Evolutionary conservation across 2,113 vertebrate species (phyloP).

Genomic region (Origma solitaria): DNA sequence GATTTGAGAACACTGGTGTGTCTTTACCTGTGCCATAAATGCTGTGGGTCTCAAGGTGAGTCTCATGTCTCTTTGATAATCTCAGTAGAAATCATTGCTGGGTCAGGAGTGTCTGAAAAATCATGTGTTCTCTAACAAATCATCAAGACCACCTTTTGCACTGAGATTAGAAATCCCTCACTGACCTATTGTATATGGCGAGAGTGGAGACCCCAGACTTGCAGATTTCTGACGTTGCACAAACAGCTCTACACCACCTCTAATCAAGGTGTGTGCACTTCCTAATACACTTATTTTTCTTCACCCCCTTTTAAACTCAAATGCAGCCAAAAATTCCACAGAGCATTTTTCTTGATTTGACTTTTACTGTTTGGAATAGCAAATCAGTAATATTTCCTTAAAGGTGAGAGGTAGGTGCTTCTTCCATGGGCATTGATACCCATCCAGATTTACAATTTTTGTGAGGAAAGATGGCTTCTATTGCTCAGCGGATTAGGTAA

Average conservation of each 20-base stretch:
- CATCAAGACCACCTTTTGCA: not conserved
- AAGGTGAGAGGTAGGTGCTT: not conserved
- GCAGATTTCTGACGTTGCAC: not conserved
- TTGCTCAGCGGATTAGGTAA: constrained; percentile 9
- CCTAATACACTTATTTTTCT: not conserved
- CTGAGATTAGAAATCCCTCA: not conserved
- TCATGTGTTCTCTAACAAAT: not conserved
- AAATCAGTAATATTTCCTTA: constrained; percentile 6
- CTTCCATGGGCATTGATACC: not conserved
- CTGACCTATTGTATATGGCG: not conserved
- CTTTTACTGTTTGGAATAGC: not conserved
- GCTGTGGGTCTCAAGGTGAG: not conserved
- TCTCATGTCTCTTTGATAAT: not conserved
- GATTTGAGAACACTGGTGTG: not conserved
- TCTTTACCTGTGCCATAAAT: not conserved
- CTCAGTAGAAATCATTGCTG: not conserved
- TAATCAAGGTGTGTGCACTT: not conserved
- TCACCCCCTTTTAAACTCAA: not conserved
- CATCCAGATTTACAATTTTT: constrained; percentile 20
- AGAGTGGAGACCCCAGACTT: not conserved
- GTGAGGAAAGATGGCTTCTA: constrained; percentile 1
- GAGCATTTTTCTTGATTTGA: not conserved
- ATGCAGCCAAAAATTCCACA: not conserved
- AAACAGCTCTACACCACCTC: not conserved
- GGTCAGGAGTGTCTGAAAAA: not conserved